phyloP scores from a whole-genome alignment of 2,113 vertebrate species.

The Carassius carassius region DNA sequence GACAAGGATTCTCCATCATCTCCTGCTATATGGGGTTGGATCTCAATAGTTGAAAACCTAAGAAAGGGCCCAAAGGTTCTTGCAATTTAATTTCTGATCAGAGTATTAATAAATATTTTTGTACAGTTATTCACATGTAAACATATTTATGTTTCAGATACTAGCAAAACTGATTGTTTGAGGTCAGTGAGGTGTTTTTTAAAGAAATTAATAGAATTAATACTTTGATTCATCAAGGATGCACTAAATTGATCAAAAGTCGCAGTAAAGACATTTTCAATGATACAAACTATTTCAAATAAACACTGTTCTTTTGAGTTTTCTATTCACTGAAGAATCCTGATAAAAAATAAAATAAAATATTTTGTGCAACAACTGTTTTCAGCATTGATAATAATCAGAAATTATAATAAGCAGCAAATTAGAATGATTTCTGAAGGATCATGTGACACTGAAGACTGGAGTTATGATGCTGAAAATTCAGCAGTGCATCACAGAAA shows the following conservation, averaged over 20 bases:
- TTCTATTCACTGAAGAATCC: background rate
- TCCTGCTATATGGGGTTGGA: too few relatives aligned
- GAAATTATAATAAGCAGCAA: background rate
- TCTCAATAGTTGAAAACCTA: too few relatives aligned
- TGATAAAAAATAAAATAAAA: background rate
- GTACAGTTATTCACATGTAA: too few relatives aligned
- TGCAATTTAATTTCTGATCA: too few relatives aligned
- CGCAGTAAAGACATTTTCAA: background rate
- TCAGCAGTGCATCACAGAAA: background rate
- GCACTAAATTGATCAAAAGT: background rate
- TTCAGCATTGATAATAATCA: background rate
- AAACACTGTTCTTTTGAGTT: background rate
- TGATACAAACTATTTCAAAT: background rate
- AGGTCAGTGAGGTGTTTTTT: background rate
- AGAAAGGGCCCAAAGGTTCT: too few relatives aligned
- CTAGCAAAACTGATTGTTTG: background rate
- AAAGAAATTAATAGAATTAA: background rate
- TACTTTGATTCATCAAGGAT: background rate
- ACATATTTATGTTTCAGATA: background rate
- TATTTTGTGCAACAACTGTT: background rate
- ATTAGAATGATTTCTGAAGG: background rate
- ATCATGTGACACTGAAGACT: conserved; percentile 6
- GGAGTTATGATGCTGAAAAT: background rate
- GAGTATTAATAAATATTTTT: too few relatives aligned
- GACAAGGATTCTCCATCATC: too few relatives aligned